phyloP scores from a whole-genome alignment of 2,113 vertebrate species.

The Albula glossodonta region DNA sequence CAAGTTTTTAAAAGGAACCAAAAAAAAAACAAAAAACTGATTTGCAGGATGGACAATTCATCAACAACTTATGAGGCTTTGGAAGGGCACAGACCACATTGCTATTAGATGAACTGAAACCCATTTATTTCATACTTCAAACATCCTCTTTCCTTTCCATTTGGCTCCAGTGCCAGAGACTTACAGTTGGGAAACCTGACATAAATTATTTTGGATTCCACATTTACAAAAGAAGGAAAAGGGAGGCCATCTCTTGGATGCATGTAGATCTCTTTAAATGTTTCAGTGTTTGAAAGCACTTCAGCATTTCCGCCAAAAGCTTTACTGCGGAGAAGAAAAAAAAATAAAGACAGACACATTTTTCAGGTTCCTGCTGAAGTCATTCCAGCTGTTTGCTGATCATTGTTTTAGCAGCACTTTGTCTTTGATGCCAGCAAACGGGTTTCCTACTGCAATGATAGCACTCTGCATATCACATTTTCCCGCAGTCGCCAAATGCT shows the following conservation, averaged over 20 bases:
- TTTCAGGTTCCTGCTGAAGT: not conserved
- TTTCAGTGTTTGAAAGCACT: not conserved
- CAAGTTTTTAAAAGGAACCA: not conserved
- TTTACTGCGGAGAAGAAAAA: not conserved
- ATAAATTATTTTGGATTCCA: not conserved
- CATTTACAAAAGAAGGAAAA: not conserved
- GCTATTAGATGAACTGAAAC: not conserved
- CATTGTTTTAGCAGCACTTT: conserved; percentile 7
- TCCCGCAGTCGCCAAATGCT: not conserved
- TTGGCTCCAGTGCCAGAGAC: not conserved
- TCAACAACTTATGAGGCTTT: not conserved
- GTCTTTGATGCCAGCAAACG: not conserved
- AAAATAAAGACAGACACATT: not conserved
- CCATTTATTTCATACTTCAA: not conserved
- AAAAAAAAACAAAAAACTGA: not conserved
- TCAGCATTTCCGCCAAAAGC: not conserved
- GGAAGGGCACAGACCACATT: not conserved
- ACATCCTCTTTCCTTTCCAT: not conserved
- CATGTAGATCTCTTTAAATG: not conserved
- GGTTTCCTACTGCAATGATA: not conserved
- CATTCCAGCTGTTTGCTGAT: not conserved
- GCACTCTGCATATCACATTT: not conserved
- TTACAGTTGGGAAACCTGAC: not conserved
- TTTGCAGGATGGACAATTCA: not conserved
- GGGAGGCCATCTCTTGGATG: not conserved